Base-by-base conservation (phyloP, 1,140 invertebrate species). In the Trichonephila inaurata region DNA sequence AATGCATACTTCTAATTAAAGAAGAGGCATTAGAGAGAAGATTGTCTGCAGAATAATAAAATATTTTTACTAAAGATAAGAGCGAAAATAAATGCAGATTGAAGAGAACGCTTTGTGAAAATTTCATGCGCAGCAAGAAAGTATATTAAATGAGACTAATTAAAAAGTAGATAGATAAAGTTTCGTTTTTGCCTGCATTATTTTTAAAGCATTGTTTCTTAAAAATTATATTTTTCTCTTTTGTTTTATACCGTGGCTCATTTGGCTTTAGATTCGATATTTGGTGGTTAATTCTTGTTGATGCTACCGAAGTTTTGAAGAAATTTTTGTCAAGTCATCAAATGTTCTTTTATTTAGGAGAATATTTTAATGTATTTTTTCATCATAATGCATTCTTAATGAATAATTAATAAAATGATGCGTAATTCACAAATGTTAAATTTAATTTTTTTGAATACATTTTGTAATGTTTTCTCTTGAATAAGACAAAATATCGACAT, bases 1-100 rank as follows among this genome's bases (percentile, higher is more conserved):
- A 69, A 69, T 69, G 66, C n/a, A 69, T 24, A 12, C n/a, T 69
- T 69, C 66, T 69, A 69, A 69, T 69, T 69, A 69, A 69, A 24
- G 66, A 69, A 69, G n/a, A 69, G n/a, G n/a, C 66, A 69, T 69
- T 69, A 69, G n/a, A 24, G n/a, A 24, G n/a, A n/a, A 69, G 66
- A 69, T 12, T 24, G 66, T 62, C 16, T 62, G 19, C 61, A 7
- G 21, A 69, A 69, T 69, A 69, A 69, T 69, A 69, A 69, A 69
- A 69, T 69, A 24, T 21, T 69, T 69, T 69, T 69, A 69, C n/a
- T 69, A 5, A n/a, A 69, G 66, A 24, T 10, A 69, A 69, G 66
- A 69, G n/a, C 0, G 66, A 69, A 69, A 69, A 69, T 24, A 69
- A 69, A n/a, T 69, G n/a, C 66, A 24, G 66, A 69, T 69, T 62